phyloP scores from a whole-genome alignment of 2,113 vertebrate genomes.

The Synchiropus splendidus region DNA sequence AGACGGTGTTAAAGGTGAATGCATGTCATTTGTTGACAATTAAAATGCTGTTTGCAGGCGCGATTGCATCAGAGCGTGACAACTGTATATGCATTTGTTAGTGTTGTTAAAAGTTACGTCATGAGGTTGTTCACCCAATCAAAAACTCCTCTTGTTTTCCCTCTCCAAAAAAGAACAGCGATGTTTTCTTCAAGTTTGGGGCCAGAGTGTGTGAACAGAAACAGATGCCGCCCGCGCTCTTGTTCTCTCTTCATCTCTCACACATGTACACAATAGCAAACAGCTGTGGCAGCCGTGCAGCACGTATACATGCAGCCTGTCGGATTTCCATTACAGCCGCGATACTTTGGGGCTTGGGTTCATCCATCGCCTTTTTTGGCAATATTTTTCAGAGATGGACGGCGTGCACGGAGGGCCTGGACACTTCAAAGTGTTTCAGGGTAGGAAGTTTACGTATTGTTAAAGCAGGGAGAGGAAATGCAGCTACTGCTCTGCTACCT shows the following conservation, averaged over 20 bases:
- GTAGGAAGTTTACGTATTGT: background rate
- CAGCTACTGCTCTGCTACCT: background rate
- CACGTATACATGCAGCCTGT: slow-evolving; percentile 1
- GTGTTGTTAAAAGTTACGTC: too few relatives aligned
- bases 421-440: background rate
- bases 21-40: too few relatives aligned
- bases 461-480: background rate
- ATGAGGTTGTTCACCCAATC: too few relatives aligned
- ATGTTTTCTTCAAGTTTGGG: slow-evolving; percentile 55
- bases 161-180: slow-evolving; percentile 14
- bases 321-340: slow-evolving; percentile 1
- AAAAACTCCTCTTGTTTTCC: background rate
- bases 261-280: slow-evolving; percentile 40
- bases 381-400: background rate
- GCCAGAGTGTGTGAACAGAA: slow-evolving; percentile 57
- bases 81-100: too few relatives aligned
- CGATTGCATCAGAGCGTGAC: too few relatives aligned
- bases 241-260: slow-evolving; percentile 19
- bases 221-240: slow-evolving; percentile 47
- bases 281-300: slow-evolving; percentile 38
- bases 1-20: too few relatives aligned
- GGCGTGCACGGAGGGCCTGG: background rate
- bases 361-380: slow-evolving; percentile 1
- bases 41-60: too few relatives aligned
- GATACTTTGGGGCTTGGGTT: background rate